Conservation (phyloP, 64 coral and sea anemone species). For the Stylophora pistillata region DNA sequence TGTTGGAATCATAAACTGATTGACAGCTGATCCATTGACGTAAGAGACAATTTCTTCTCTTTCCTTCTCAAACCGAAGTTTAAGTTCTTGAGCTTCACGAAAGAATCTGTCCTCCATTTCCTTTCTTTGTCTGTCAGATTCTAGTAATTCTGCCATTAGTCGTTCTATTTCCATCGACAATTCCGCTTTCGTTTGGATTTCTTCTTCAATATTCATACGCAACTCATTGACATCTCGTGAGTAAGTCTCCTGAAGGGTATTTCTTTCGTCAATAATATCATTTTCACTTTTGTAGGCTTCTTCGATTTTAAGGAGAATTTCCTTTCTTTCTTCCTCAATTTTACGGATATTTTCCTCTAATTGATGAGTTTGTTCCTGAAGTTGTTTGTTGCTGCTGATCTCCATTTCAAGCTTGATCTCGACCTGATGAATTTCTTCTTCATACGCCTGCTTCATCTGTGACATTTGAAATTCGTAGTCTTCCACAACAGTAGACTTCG, state of each 20-base stretch:
- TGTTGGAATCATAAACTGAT: constrained; percentile 5
- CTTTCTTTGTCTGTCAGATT: constrained; percentile 57
- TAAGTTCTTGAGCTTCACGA: constrained; percentile 53
- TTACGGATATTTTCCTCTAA: constrained; percentile 55
- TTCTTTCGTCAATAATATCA: constrained; percentile 50
- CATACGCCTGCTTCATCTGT: constrained; percentile 49
- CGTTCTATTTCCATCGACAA: constrained; percentile 78
- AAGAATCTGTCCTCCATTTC: constrained; percentile 55
- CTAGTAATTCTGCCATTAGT: constrained; percentile 68
- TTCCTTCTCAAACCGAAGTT: constrained; percentile 53
- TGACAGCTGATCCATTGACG: constrained; percentile 17
- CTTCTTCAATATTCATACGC: constrained; percentile 50
- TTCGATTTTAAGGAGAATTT: constrained; percentile 80
- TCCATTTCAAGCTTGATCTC: constrained; percentile 66
- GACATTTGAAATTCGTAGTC: constrained; percentile 64
- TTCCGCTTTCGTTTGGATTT: constrained; percentile 64
- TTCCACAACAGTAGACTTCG: constrained; percentile 33
- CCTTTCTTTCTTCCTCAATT: constrained; percentile 75
- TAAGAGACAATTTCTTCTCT: constrained; percentile 33
- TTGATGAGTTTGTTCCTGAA: constrained; percentile 60
- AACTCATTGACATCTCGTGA: constrained; percentile 61
- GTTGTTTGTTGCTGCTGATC: constrained; percentile 38
- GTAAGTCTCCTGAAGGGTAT: constrained; percentile 60
- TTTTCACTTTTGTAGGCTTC: constrained; percentile 76
- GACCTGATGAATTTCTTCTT: constrained; percentile 58